Conservation (phyloP, 1,140 invertebrate genomes). For the Drosophila arizonae region DNA sequence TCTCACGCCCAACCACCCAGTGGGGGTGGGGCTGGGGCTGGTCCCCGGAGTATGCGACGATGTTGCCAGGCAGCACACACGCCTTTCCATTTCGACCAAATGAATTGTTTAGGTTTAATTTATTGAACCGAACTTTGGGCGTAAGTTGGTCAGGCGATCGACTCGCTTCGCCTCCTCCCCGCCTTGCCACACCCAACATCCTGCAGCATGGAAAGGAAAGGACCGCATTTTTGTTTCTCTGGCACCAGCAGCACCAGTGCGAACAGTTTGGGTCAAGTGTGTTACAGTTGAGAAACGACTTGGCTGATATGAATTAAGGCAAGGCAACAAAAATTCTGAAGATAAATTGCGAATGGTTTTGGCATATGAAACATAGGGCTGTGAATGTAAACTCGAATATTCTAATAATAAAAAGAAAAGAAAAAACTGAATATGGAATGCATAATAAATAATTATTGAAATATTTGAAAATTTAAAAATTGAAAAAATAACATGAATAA, state of each 20-base stretch:
- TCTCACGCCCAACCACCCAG: background rate
- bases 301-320: conserved; percentile 11
- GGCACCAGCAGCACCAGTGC: background rate
- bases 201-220: conserved; percentile 27
- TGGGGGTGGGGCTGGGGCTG: background rate
- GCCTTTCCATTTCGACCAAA: conserved; percentile 44
- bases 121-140: conserved; percentile 60
- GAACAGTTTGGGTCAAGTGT: conserved; percentile 16
- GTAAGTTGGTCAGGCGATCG: conserved; percentile 32
- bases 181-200: background rate
- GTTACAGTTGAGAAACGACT: background rate
- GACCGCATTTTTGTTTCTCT: background rate
- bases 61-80: conserved; percentile 36
- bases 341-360: background rate
- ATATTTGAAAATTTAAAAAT: too few relatives aligned
- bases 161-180: background rate
- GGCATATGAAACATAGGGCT: background rate
- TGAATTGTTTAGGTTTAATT: conserved; percentile 77
- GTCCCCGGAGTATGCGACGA: conserved; percentile 15
- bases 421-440: too few relatives aligned
- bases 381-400: background rate
- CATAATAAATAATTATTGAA: too few relatives aligned
- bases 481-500: background rate
- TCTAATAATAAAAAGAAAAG: background rate
- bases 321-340: background rate